These are phyloP conservation scores for Proales similis DNA, from an alignment of 1,140 invertebrate genomes.

Conservation along the genomic window DNA sequence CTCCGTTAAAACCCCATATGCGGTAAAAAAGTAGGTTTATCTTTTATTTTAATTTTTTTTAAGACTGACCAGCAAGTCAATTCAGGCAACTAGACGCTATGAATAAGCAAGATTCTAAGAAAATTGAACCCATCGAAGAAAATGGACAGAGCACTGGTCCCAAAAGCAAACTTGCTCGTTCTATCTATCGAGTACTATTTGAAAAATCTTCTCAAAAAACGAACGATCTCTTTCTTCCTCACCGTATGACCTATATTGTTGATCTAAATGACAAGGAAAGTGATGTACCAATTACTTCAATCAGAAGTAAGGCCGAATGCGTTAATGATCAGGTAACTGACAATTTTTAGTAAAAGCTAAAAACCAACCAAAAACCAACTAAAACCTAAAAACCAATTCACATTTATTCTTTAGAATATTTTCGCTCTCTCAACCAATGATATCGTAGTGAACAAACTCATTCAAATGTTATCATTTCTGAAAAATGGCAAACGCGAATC, in stretches of 20 bases:
- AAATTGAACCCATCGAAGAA: constrained; percentile 37
- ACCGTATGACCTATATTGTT: constrained; percentile 94
- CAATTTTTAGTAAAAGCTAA: neutral
- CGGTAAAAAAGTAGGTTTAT: constrained; percentile 23
- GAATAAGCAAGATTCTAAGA: constrained; percentile 16
- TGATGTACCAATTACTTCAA: constrained; percentile 87
- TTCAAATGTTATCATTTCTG: constrained; percentile 89
- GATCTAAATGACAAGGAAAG: constrained; percentile 83
- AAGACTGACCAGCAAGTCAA: too few species aligned
- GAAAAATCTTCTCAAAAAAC: constrained; percentile 57
- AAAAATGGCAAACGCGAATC: constrained; percentile 55
- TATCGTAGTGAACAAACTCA: constrained; percentile 89
- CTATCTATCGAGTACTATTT: constrained; percentile 56
- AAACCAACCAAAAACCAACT: neutral
- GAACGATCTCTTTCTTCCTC: constrained; percentile 89
- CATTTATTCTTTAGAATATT: constrained; percentile 58
- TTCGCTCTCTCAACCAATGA: constrained; percentile 84
- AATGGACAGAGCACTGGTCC: constrained; percentile 57
- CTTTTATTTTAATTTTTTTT: too few species aligned
- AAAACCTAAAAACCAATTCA: neutral
- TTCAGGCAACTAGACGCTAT: constrained; percentile 31
- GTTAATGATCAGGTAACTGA: constrained; percentile 60
- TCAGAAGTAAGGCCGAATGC: constrained; percentile 88
- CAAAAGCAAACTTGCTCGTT: constrained; percentile 59
- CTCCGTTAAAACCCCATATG: constrained; percentile 7